These are phyloP conservation scores for Pao palembangensis DNA, from an alignment of 2,113 vertebrate genomes.

Conservation along the genomic window DNA sequence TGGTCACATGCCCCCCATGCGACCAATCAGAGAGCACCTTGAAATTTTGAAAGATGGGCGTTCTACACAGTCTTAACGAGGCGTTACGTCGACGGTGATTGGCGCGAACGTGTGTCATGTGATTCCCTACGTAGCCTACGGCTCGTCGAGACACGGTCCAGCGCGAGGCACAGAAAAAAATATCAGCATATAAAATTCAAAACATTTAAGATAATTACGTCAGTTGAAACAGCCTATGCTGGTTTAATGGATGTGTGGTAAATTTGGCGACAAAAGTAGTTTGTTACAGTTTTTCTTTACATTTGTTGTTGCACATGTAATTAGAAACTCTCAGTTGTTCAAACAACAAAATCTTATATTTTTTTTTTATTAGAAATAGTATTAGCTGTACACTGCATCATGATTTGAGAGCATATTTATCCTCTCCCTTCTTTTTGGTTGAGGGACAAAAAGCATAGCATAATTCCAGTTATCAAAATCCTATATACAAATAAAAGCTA, in stretches of 20 bases:
- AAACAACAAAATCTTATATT: not conserved
- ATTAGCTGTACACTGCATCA: slow-evolving; percentile 67
- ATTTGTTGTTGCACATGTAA: not conserved
- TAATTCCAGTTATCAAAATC: slow-evolving; percentile 80
- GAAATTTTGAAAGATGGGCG: slow-evolving; percentile 83
- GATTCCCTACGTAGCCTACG: not conserved
- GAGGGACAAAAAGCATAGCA: slow-evolving; percentile 69
- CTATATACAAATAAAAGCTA: slow-evolving; percentile 75
- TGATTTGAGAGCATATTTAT: slow-evolving; percentile 53
- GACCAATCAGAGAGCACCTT: slow-evolving; percentile 75
- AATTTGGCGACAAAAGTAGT: no score
- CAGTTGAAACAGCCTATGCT: no score
- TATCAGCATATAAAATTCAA: no score
- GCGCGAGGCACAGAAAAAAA: no score
- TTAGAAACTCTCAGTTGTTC: no score
- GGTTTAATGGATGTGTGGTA: no score
- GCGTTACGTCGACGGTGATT: slow-evolving; percentile 64
- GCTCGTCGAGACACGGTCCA: no score
- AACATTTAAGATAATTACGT: no score
- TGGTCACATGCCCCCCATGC: slow-evolving; percentile 75
- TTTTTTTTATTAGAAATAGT: slow-evolving; percentile 61
- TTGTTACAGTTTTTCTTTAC: not conserved
- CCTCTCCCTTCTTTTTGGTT: slow-evolving; percentile 31
- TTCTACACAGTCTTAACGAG: not conserved
- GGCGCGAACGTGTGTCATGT: slow-evolving; percentile 77